Percentiles rank a stretch among this genome's conserved stretches.
phyloP scores from a whole-genome alignment of 2,797 vertebrate species.

The Catamblyrhynchus diadema region DNA sequence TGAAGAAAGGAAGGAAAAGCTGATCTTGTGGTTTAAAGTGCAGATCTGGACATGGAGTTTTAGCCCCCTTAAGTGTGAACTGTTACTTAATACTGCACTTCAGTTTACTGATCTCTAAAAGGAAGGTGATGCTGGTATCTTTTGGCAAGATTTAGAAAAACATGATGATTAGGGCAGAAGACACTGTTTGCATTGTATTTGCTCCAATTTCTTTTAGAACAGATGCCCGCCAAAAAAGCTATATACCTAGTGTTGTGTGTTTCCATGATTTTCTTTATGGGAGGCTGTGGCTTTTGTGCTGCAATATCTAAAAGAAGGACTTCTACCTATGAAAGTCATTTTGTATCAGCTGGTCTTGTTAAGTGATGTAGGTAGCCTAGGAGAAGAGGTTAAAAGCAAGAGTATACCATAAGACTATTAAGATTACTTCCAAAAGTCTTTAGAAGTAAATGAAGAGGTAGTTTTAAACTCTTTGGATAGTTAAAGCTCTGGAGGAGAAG shows the following conservation, averaged over 20 bases:
- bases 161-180: neutral
- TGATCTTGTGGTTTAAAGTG: neutral
- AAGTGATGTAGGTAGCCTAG: neutral
- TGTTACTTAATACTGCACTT: neutral
- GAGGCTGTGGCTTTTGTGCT: neutral
- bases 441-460: neutral
- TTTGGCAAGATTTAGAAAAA: neutral
- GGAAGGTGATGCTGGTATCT: neutral
- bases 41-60: neutral
- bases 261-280: neutral
- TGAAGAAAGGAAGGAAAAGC: neutral
- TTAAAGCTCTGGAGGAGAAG: neutral
- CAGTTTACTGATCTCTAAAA: neutral
- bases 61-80: neutral
- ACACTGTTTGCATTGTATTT: neutral
- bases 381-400: neutral
- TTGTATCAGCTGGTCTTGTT: neutral
- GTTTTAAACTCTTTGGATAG: neutral
- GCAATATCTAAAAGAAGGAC: neutral
- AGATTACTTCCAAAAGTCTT: neutral
- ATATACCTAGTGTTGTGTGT: neutral
- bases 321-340: neutral
- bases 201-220: neutral
- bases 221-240: neutral
- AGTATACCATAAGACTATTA: neutral